phyloP scores from a whole-genome alignment of 2,113 vertebrate species.

The Vireo altiloquus region DNA sequence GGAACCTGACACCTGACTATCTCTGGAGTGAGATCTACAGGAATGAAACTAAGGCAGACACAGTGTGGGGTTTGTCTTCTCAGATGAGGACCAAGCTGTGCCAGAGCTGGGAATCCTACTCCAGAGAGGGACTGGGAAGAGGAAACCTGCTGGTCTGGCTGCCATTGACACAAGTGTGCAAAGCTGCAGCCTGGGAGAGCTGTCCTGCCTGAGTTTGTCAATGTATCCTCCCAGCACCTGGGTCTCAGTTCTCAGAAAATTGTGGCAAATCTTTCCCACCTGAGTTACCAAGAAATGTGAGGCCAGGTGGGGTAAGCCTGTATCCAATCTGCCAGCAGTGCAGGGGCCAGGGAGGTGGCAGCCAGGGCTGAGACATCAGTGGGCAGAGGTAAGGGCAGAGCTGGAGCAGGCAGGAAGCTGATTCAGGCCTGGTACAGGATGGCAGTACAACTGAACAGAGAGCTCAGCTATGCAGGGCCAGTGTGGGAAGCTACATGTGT shows the following conservation, averaged over 20 bases:
- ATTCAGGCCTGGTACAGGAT: neutral
- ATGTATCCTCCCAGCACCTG: neutral
- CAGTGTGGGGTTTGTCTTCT: neutral
- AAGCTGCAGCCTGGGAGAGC: neutral
- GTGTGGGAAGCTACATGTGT: neutral
- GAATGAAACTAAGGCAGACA: neutral
- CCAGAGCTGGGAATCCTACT: neutral
- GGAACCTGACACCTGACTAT: neutral
- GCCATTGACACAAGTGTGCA: neutral
- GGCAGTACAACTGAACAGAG: neutral
- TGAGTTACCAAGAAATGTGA: neutral
- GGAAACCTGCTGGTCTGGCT: neutral
- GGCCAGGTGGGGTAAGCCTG: neutral
- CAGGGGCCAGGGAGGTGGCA: neutral
- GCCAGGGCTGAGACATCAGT: neutral
- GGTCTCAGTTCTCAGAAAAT: neutral
- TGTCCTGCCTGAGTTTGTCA: neutral
- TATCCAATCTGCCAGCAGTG: neutral
- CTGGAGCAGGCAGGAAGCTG: neutral
- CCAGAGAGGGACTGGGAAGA: neutral
- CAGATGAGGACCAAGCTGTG: neutral
- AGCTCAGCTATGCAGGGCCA: neutral
- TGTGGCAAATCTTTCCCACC: neutral
- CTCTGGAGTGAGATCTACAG: neutral
- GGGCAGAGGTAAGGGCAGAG: neutral